A percentile compares a stretch with the other conserved stretches of the same genome.
Evolutionary conservation across 2,113 vertebrate species (phyloP).

Genomic region (Agelaius phoeniceus): DNA sequence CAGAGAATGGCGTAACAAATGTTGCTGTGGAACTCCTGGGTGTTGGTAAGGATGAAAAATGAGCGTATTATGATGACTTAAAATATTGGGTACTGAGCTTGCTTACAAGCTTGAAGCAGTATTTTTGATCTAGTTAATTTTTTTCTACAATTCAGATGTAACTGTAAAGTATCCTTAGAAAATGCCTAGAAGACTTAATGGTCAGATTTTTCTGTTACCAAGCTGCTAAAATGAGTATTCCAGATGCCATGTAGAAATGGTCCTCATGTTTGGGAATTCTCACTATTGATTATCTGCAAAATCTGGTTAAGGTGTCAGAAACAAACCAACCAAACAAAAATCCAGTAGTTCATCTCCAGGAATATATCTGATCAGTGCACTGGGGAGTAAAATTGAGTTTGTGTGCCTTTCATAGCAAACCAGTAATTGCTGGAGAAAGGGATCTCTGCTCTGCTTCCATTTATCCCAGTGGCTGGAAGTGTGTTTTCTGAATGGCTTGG

Average conservation of each 20-base stretch:
- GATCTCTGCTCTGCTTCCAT: not conserved
- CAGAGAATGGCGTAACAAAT: slow-evolving; percentile 80
- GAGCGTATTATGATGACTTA: not conserved
- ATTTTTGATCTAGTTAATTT: not conserved
- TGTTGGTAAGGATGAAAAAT: slow-evolving; percentile 83
- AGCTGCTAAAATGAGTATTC: not conserved
- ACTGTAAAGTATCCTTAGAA: not conserved
- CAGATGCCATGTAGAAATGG: not conserved
- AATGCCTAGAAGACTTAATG: not conserved
- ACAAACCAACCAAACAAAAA: not conserved
- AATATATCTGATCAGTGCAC: not conserved
- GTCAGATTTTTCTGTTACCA: not conserved
- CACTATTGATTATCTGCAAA: not conserved
- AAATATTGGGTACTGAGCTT: not conserved
- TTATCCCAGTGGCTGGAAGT: not conserved
- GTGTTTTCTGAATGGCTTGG: not conserved
- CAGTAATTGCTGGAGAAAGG: not conserved
- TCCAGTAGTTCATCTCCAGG: not conserved
- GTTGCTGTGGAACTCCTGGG: slow-evolving; percentile 91
- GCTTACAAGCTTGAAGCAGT: not conserved
- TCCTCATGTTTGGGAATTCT: not conserved
- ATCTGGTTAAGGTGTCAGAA: not conserved
- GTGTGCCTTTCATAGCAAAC: not conserved
- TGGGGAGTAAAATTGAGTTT: not conserved
- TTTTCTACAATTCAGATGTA: not conserved